Evolutionary conservation across 1,140 invertebrate genomes (phyloP).

Genomic region (Formica exsecta): DNA sequence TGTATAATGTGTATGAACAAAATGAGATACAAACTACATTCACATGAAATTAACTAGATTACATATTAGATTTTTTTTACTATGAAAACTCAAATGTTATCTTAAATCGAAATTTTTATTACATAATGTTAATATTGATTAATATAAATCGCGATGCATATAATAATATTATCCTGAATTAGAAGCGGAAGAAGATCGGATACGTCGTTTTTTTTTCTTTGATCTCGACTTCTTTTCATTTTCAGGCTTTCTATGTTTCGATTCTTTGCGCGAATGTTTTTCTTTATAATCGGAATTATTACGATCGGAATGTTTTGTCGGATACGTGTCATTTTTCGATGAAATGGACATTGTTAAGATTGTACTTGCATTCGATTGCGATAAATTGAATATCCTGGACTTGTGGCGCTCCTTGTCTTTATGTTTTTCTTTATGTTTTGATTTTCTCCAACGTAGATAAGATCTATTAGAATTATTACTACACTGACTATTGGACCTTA

Average conservation of each 20-base stretch:
- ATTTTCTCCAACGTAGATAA: constrained; percentile 62
- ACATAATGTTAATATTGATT: constrained; percentile 11
- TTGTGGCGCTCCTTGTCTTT: constrained; percentile 67
- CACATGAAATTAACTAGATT: constrained; percentile 22
- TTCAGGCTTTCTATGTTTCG: constrained; percentile 67
- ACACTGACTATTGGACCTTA: constrained; percentile 63
- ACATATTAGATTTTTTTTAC: neutral
- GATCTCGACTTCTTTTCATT: constrained; percentile 72
- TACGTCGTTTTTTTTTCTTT: constrained; percentile 56
- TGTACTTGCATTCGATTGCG: constrained; percentile 46
- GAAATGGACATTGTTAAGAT: constrained; percentile 55
- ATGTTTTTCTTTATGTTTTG: constrained; percentile 71
- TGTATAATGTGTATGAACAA: neutral
- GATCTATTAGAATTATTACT: constrained; percentile 70
- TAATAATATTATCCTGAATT: constrained; percentile 44
- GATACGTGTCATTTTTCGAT: constrained; percentile 64
- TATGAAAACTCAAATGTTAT: constrained; percentile 20
- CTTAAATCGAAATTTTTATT: constrained; percentile 46
- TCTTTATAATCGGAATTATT: constrained; percentile 64
- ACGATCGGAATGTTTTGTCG: constrained; percentile 76
- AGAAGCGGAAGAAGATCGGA: constrained; percentile 62
- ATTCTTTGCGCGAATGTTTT: constrained; percentile 66
- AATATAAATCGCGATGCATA: constrained; percentile 11
- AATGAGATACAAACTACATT: neutral
- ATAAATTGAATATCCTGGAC: constrained; percentile 63